Evolutionary conservation across 2,797 vertebrate species (phyloP).

Genomic region (Eremophila alpestris): DNA sequence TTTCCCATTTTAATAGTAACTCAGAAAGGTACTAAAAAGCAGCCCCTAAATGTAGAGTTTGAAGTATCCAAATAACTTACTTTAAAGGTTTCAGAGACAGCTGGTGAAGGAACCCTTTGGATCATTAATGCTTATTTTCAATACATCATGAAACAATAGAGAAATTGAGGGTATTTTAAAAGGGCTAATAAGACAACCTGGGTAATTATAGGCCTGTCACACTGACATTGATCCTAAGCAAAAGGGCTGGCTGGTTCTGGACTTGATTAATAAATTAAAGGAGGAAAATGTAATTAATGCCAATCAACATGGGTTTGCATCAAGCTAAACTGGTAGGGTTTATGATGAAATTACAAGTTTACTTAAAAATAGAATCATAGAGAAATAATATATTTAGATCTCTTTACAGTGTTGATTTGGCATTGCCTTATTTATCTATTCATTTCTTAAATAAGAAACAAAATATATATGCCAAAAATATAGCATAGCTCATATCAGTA

Average conservation of each 20-base stretch:
- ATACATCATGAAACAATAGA: neutral
- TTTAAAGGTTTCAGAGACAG: neutral
- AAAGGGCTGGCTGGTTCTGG: neutral
- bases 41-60: neutral
- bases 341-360: neutral
- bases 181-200: neutral
- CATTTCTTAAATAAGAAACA: neutral
- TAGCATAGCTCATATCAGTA: neutral
- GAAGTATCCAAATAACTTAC: neutral
- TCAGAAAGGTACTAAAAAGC: neutral
- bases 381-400: neutral
- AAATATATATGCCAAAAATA: neutral
- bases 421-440: neutral
- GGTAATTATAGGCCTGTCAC: slow-evolving; percentile 20
- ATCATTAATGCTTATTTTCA: neutral
- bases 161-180: neutral
- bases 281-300: neutral
- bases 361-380: neutral
- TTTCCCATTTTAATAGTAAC: neutral
- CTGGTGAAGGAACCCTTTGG: neutral
- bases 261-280: slow-evolving; percentile 26
- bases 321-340: neutral
- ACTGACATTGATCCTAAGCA: slow-evolving; percentile 3
- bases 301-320: neutral
- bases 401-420: neutral